phyloP scores from a whole-genome alignment of 2,797 vertebrate genomes.

The Chelonia mydas region DNA sequence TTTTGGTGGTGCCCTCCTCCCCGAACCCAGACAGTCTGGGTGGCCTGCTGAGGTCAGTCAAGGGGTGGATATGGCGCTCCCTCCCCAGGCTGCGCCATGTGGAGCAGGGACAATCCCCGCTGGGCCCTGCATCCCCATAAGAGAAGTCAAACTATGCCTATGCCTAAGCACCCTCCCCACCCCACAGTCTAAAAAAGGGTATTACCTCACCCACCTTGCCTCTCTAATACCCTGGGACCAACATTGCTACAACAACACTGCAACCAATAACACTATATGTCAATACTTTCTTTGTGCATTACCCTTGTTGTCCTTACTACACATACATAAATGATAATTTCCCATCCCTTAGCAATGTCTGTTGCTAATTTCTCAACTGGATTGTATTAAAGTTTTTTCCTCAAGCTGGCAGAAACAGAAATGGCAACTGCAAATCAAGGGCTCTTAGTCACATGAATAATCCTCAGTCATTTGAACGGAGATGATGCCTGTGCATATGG shows the following conservation, averaged over 20 bases:
- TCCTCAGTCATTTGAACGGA: fast-evolving
- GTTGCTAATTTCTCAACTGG: fast-evolving
- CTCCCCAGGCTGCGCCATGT: too few relatives aligned
- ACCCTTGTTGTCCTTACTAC: fast-evolving
- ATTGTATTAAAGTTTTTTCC: not conserved
- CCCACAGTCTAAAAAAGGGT: not conserved
- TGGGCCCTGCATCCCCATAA: too few relatives aligned
- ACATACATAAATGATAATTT: fast-evolving
- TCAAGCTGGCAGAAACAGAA: not conserved
- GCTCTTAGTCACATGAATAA: not conserved
- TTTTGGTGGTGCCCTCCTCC: too few relatives aligned
- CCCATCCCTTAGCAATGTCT: fast-evolving
- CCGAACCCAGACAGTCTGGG: too few relatives aligned
- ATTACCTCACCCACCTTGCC: not conserved
- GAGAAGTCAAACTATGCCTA: too few relatives aligned
- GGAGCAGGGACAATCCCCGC: too few relatives aligned
- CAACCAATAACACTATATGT: not conserved
- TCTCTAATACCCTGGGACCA: not conserved
- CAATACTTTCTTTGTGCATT: not conserved
- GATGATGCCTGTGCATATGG: fast-evolving
- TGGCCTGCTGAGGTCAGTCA: too few relatives aligned
- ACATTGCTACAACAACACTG: not conserved
- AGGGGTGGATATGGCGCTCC: too few relatives aligned
- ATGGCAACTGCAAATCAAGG: fast-evolving
- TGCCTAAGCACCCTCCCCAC: too few relatives aligned